Base-by-base conservation (phyloP, 2,888 invertebrate species). In the Eilema griseolum region DNA sequence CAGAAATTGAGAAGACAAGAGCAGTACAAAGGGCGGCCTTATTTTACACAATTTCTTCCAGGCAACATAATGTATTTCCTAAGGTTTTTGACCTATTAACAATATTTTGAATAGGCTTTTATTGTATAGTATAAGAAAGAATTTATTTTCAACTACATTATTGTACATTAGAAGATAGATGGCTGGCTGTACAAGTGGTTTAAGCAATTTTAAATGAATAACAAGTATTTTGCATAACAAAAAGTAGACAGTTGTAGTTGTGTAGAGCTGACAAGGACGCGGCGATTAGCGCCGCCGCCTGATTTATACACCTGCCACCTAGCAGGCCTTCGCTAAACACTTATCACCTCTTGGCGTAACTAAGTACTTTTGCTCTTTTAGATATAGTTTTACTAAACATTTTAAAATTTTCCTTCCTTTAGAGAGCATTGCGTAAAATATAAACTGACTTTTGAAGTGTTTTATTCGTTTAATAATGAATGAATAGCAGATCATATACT, bases 261-360 rank as follows among this genome's bases (percentile, higher is more conserved):
- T 20, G 60, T 61, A 61, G 31, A 28, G 61, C 61, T 16, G 67
- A 60, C 89, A 89, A 90, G 90, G 91, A 78, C 86, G 76, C 67
- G 61, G 65, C 78, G 80, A 84, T 90, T 89, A 89, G 86, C 83
- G 74, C 74, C 72, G 68, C 68, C 64, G 52, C n/a, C 67, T 69
- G 73, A 69, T 72, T 75, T 69, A 80, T 78, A 83, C 82, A 86
- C 82, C 62, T 66, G 70, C 33, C 81, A 83, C 83, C 81, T 81
- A 72, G 67, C 80, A 78, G 74, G 79, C 78, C 76, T 73, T 78
- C 75, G 80, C 82, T 85, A 86, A 88, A 83, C 80, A 83, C 79
- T 82, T 85, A 77, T 74, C 82, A 77, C 71, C 20, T 52, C 66
- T 62, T 77, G 81, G 76, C 77, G 64, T 78, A 67, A 78, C 71